Conservation (phyloP, 2,113 vertebrate species). For the Talpa occidentalis region DNA sequence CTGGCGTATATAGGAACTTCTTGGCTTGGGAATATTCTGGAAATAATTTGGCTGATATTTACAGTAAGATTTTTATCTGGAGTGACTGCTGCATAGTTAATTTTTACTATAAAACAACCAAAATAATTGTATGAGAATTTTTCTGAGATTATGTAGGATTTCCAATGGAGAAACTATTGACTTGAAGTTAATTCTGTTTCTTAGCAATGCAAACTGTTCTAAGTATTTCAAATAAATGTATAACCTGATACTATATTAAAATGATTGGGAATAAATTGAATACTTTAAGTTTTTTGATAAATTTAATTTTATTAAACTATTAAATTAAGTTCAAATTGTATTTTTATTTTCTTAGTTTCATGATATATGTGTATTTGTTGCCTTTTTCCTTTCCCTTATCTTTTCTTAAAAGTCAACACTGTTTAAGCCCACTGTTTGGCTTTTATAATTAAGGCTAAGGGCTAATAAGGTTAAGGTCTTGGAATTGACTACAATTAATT, state of each 20-base stretch:
- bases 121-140: neutral
- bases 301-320: neutral
- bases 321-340: neutral
- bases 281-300: neutral
- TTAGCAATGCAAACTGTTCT: neutral
- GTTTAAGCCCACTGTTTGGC: neutral
- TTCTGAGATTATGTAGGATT: neutral
- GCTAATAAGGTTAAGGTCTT: neutral
- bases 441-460: neutral
- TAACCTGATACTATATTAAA: neutral
- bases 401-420: neutral
- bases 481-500: neutral
- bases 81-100: neutral
- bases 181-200: neutral
- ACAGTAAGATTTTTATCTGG: neutral
- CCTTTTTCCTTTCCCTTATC: neutral
- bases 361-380: neutral
- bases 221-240: neutral
- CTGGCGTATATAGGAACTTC: neutral
- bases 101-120: neutral
- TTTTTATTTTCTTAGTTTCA: neutral
- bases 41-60: neutral
- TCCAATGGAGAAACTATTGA: neutral
- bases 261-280: neutral
- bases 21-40: neutral